Evolutionary conservation across 2,888 invertebrate genomes (phyloP).

Genomic region (Chymomyza amoena): DNA sequence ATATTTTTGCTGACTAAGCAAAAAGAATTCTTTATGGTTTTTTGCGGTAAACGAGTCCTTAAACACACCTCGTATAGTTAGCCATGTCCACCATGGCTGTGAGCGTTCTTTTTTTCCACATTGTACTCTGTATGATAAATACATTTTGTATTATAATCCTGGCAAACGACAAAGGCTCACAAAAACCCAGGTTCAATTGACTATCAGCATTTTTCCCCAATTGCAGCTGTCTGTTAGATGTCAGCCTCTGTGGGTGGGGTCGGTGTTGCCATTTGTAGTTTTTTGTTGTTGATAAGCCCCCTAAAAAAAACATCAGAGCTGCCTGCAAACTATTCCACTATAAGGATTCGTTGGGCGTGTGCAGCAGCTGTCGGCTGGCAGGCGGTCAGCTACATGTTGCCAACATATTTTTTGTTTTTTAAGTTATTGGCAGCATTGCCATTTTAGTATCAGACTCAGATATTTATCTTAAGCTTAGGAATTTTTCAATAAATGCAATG

Average conservation of each 20-base stretch:
- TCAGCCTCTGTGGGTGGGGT: slow-evolving; percentile 30
- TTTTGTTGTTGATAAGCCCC: slow-evolving; percentile 4
- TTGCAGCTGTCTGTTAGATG: slow-evolving; percentile 62
- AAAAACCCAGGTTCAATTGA: slow-evolving; percentile 64
- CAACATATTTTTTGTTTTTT: slow-evolving; percentile 65
- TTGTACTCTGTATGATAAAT: not conserved
- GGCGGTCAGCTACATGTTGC: slow-evolving; percentile 48
- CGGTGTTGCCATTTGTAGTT: slow-evolving; percentile 16
- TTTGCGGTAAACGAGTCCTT: too few relatives aligned
- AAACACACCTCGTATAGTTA: not conserved
- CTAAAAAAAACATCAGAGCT: not conserved
- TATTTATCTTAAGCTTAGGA: not conserved
- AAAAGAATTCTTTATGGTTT: too few relatives aligned
- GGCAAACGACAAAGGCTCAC: not conserved
- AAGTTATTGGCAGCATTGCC: slow-evolving; percentile 60
- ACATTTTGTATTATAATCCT: not conserved
- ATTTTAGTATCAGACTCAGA: not conserved
- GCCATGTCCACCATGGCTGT: not conserved
- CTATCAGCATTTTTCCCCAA: slow-evolving; percentile 60
- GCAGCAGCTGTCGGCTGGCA: slow-evolving; percentile 38
- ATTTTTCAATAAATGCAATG: too few relatives aligned
- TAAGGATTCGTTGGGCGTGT: not conserved
- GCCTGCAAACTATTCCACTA: slow-evolving; percentile 13
- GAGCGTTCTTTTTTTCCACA: not conserved
- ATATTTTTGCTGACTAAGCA: too few relatives aligned